A percentile compares a stretch with the other conserved stretches of the same genome.
Evolutionary conservation across 2,797 vertebrate species (phyloP).

Genomic region (Myotis vivesi): DNA sequence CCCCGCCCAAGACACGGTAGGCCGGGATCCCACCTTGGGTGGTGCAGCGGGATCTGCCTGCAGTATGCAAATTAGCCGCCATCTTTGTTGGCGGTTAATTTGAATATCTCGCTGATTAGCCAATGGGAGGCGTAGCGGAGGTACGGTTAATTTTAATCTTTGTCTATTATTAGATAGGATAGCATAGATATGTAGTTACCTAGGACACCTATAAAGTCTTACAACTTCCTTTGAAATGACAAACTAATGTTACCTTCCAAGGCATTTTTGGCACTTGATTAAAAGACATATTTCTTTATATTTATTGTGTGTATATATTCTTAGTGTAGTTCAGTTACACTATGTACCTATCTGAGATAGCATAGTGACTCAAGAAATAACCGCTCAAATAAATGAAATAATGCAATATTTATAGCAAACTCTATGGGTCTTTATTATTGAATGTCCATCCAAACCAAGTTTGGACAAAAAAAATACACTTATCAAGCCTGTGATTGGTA

Average conservation of each 20-base stretch:
- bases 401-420: not conserved
- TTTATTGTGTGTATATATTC: rapidly evolving
- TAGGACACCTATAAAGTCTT: not conserved
- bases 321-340: not conserved
- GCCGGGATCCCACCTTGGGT: too few relatives aligned
- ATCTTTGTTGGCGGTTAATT: too few relatives aligned
- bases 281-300: not conserved
- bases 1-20: too few relatives aligned
- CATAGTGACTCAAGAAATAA: not conserved
- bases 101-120: too few relatives aligned
- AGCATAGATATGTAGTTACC: not conserved
- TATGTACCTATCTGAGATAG: not conserved
- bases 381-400: not conserved
- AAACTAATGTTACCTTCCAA: not conserved
- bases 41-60: too few relatives aligned
- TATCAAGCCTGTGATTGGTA: not conserved
- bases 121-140: too few relatives aligned
- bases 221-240: not conserved
- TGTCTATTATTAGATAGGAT: too few relatives aligned
- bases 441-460: not conserved
- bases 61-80: too few relatives aligned
- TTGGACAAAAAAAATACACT: not conserved
- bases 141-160: too few relatives aligned
- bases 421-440: not conserved
- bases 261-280: not conserved